Base-by-base conservation (phyloP, 2,888 invertebrate species). In the Sisyra nigra region DNA sequence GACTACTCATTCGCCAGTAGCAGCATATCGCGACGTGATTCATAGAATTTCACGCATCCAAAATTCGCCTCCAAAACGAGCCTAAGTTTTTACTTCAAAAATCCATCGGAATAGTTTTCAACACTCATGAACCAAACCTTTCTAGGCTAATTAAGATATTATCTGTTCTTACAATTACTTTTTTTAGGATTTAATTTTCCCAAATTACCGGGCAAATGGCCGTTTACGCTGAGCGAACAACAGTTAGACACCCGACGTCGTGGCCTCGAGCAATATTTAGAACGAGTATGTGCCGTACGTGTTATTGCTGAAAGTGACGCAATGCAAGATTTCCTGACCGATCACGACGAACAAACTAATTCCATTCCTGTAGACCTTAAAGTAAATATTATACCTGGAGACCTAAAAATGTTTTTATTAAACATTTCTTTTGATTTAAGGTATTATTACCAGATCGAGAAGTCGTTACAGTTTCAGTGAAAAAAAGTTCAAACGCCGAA, bases 121-220 rank as follows among this genome's bases (percentile, higher is more conserved):
- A n/a, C n/a, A n/a, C n/a, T n/a, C n/a, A n/a, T n/a, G n/a, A n/a
- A n/a, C n/a, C n/a, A n/a, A n/a, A n/a, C n/a, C n/a, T n/a, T n/a
- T n/a, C n/a, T n/a, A n/a, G n/a, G n/a, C n/a, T n/a, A n/a, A n/a
- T n/a, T n/a, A n/a, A n/a, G n/a, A n/a, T n/a, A n/a, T n/a, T n/a
- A n/a, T n/a, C n/a, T n/a, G n/a, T n/a, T n/a, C n/a, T n/a, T n/a
- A n/a, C n/a, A n/a, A n/a, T n/a, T n/a, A n/a, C n/a, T n/a, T 24
- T 46, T 57, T 53, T 4, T 55, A 73, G 75, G 88, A 44, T 97
- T 91, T 61, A 87, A 81, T 63, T 98, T 96, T 61, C 98, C 98
- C 0, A 94, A 94, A 65, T 64, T 98, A 52, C 98, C 98, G 0
- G 93, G 96, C 45, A 98, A 98, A 66, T 97, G 97, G 92, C 93